phyloP scores from a whole-genome alignment of 2,888 invertebrate genomes.

The Xestoiulus laeticollis region DNA sequence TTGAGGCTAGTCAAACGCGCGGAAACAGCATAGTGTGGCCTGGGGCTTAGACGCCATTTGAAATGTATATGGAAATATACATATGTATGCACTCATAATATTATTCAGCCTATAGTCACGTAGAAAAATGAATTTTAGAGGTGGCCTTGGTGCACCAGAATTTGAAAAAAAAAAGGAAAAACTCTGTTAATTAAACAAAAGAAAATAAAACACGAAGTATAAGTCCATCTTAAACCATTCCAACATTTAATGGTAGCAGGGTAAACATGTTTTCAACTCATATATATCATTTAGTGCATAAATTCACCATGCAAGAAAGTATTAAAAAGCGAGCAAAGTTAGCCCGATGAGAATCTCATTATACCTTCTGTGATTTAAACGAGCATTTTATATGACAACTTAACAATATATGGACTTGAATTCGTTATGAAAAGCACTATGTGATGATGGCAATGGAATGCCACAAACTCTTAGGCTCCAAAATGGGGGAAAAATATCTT shows the following conservation, averaged over 20 bases:
- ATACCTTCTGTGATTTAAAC: background rate
- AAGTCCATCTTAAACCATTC: background rate
- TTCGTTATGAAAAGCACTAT: background rate
- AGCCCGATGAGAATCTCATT: conserved; percentile 33
- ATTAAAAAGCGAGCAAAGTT: background rate
- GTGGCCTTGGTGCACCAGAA: background rate
- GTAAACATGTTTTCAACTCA: background rate
- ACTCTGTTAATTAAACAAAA: conserved; percentile 11
- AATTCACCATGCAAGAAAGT: background rate
- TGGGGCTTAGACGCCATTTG: too few species aligned
- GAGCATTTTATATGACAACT: conserved; percentile 13
- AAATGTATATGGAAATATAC: too few species aligned
- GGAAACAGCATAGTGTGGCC: too few species aligned
- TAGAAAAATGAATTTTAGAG: background rate
- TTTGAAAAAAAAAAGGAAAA: background rate
- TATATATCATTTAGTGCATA: background rate
- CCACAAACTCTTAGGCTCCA: background rate
- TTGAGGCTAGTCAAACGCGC: too few species aligned
- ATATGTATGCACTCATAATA: too few species aligned
- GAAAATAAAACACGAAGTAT: background rate
- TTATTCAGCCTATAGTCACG: too few species aligned
- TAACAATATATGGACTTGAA: conserved; percentile 7
- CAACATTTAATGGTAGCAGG: background rate
- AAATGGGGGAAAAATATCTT: conserved; percentile 5
- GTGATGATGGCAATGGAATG: background rate